A percentile compares a stretch with the other conserved stretches of the same genome.
These are phyloP conservation scores for Daktulosphaira vitifoliae DNA, from an alignment of 1,140 invertebrate genomes.

Conservation along the genomic window DNA sequence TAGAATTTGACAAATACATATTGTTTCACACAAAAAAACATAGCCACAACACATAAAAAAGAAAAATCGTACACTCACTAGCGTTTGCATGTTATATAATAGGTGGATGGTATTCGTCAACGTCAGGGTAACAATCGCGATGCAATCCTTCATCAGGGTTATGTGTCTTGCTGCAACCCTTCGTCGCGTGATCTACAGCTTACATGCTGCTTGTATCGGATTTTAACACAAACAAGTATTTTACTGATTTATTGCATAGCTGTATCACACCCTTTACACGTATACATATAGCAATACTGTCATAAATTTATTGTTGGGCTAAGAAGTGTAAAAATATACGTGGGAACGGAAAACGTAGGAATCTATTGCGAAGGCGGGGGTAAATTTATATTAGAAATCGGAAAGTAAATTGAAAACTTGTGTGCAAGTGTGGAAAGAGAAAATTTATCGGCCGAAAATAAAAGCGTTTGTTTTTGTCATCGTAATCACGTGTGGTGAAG, in stretches of 20 bases:
- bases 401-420: too few relatives aligned
- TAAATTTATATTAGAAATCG: too few relatives aligned
- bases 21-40: too few relatives aligned
- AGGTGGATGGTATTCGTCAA: conserved; percentile 21
- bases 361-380: too few relatives aligned
- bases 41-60: conserved; percentile 7
- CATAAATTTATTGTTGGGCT: conserved; percentile 18
- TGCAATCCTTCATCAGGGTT: conserved; percentile 13
- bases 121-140: background rate
- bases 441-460: too few relatives aligned
- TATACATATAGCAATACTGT: background rate
- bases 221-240: conserved; percentile 24
- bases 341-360: too few relatives aligned
- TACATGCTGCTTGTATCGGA: background rate
- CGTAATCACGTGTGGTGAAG: too few relatives aligned
- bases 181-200: background rate
- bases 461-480: too few relatives aligned
- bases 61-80: conserved; percentile 3
- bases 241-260: conserved; percentile 15
- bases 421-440: too few relatives aligned
- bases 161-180: background rate
- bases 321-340: too few relatives aligned
- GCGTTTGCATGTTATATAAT: too few relatives aligned
- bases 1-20: too few relatives aligned
- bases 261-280: conserved; percentile 22